Base-by-base conservation (phyloP, 2,797 vertebrate genomes). In the Sebastes elongatus region DNA sequence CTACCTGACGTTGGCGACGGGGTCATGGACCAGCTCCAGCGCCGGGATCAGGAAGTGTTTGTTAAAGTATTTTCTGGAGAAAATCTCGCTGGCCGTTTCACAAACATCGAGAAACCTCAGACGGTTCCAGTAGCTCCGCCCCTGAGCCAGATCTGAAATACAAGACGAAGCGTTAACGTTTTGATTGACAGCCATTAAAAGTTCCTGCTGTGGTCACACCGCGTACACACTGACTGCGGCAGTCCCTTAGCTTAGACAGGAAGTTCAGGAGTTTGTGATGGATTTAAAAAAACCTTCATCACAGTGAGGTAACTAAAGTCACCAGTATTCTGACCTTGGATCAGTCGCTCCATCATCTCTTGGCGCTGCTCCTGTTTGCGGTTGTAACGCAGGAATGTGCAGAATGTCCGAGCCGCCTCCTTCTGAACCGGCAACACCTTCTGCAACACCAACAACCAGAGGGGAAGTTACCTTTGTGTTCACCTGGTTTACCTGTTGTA, bases 31-130 rank as follows among this genome's bases (percentile, higher is more conserved):
- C 84, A 99, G 96, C 83, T 99, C 97, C 85, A 99, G 96, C 3
- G 97, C 96, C 35, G 97, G 96, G 56, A 97, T 87, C 87, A 98
- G 96, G 91, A 99, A 98, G 82, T 98, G 96, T 95, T 97, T 98
- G 95, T 97, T 98, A 93, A 99, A 98, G 95, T 98, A 99, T 53
- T 97, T 97, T 80, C 97, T 97, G 81, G 98, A 99, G 94, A 99
- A 99, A 49, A 98, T 94, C 74, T 98, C 98, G 80, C 96, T 97
- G 84, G 98, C 97, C 70, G 95, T 97, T 95, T 99, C 97, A 95
- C 98, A 99, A 72, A 97, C 96, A 87, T 99, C 98, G 74, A 99
- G 96, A 92, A 97, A 99, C 4, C 97, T 96, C 74, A 98, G 95
- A 77, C 98, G 97, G 93, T 97, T 97, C 98, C 98, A 98, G 23